Evolutionary conservation across 2,888 invertebrate genomes (phyloP).

Genomic region (Phengaris arion): DNA sequence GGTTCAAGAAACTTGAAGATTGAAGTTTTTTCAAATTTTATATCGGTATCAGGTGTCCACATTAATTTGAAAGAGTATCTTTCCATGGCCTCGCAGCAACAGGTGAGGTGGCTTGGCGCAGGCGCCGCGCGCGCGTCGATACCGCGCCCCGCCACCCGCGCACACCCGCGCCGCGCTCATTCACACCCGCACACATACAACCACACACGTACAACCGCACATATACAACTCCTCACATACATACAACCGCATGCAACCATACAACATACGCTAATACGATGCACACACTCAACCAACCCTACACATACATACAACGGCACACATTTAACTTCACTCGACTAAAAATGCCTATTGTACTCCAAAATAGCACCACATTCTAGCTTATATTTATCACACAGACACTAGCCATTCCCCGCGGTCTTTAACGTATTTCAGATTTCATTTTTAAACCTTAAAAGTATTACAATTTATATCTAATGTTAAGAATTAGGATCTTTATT

Average conservation of each 20-base stretch:
- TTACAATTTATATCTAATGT: no score
- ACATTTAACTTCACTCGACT: slow-evolving; percentile 1
- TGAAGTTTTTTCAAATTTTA: slow-evolving; percentile 45
- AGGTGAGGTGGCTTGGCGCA: slow-evolving; percentile 69
- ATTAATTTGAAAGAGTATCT: slow-evolving; percentile 75
- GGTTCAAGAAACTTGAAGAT: slow-evolving; percentile 7
- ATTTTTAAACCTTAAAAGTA: neutral
- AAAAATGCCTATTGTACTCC: slow-evolving; percentile 19
- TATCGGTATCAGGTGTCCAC: slow-evolving; percentile 72
- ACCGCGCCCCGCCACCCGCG: slow-evolving; percentile 55
- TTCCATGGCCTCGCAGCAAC: slow-evolving; percentile 76
- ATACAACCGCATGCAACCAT: slow-evolving; percentile 38
- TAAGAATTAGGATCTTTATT: no score
- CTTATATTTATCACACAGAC: slow-evolving; percentile 24
- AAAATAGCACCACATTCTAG: slow-evolving; percentile 11
- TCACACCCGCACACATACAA: slow-evolving; percentile 65
- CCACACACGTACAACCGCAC: slow-evolving; percentile 48
- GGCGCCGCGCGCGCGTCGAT: slow-evolving; percentile 73
- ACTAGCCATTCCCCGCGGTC: neutral
- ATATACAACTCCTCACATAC: slow-evolving; percentile 33
- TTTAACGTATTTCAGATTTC: neutral
- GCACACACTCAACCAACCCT: neutral
- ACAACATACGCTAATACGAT: slow-evolving; percentile 30
- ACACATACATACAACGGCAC: neutral
- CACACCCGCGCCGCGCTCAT: slow-evolving; percentile 58